Percentiles rank a stretch among this genome's conserved stretches.
Evolutionary conservation across 2,888 invertebrate species (phyloP).

Genomic region (Hypercompe scribonia): DNA sequence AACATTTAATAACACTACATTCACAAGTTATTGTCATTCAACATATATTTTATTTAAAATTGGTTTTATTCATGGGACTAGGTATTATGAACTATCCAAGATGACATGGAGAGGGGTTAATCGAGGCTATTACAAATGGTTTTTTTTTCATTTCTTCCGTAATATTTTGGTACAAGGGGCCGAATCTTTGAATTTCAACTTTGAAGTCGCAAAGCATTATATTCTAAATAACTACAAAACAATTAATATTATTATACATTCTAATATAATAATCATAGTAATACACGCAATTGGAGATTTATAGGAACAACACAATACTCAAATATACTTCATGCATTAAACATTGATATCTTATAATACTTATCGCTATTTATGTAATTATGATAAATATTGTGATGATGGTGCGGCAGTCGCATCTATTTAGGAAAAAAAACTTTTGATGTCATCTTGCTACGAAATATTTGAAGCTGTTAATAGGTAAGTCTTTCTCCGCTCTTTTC

Average conservation of each 20-base stretch:
- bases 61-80: background rate
- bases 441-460: background rate
- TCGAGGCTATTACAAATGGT: no score
- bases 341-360: constrained; percentile 11
- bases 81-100: background rate
- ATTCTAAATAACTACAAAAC: background rate
- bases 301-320: background rate
- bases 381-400: background rate
- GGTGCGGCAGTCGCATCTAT: background rate
- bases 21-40: constrained; percentile 47
- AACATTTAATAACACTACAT: constrained; percentile 35
- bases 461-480: background rate
- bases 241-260: background rate
- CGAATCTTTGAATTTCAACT: background rate
- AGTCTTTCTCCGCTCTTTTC: background rate
- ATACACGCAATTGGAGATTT: background rate
- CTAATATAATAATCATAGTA: background rate
- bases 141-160: background rate
- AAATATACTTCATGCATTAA: background rate
- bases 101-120: background rate
- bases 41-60: constrained; percentile 12
- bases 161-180: background rate
- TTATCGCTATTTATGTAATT: background rate
- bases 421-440: background rate
- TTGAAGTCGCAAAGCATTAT: background rate